Conservation (phyloP, 2,113 vertebrate genomes). For the Progne subis region DNA sequence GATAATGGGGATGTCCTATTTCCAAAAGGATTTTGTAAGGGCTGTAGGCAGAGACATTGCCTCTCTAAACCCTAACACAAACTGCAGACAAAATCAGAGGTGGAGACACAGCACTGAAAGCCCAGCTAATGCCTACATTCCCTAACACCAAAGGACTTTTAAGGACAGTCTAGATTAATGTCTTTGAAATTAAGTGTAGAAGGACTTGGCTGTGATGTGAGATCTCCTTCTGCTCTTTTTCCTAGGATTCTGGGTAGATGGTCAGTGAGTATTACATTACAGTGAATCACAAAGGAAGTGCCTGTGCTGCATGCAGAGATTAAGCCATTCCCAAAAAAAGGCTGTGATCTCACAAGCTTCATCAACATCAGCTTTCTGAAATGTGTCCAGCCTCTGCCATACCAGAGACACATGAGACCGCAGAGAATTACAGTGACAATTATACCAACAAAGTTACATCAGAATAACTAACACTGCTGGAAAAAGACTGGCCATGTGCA, state of each 20-base stretch:
- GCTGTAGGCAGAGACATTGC: neutral
- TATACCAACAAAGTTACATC: slow-evolving; percentile 40
- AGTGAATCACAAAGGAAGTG: slow-evolving; percentile 43
- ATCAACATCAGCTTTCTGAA: slow-evolving; percentile 52
- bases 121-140: neutral
- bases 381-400: slow-evolving; percentile 5
- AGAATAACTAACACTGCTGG: slow-evolving; percentile 23
- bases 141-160: neutral
- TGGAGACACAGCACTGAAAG: neutral
- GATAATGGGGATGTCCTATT: neutral
- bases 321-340: slow-evolving; percentile 18
- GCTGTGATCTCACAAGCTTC: slow-evolving; percentile 46
- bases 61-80: neutral
- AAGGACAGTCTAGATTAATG: neutral
- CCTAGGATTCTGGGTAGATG: neutral
- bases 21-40: neutral
- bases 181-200: neutral
- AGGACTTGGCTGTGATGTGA: neutral
- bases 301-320: neutral
- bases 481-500: neutral
- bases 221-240: neutral
- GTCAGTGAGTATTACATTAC: neutral
- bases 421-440: slow-evolving; percentile 36
- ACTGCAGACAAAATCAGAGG: neutral
- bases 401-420: slow-evolving; percentile 32